Percentiles rank a stretch among this genome's conserved stretches.
Conservation (phyloP, 2,113 vertebrate species). For the Gallinago jamesoni region DNA sequence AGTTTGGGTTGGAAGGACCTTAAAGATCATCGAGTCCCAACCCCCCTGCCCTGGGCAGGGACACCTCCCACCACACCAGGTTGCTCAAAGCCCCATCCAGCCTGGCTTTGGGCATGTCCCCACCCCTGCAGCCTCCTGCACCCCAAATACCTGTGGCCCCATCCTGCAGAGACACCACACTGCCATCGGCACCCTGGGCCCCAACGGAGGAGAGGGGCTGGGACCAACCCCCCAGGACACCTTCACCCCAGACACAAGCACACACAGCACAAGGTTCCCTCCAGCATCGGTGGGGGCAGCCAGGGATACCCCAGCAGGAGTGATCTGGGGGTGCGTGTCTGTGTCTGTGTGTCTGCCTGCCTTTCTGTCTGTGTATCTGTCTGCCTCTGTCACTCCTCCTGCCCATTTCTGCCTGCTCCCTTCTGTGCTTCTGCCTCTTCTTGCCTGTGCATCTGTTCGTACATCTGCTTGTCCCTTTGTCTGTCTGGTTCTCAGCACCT, state of each 20-base stretch:
- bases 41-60: too few relatives aligned
- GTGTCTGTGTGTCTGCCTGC: not conserved
- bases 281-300: accelerated
- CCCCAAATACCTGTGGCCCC: accelerated
- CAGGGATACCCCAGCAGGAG: not conserved
- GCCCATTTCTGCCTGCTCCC: not conserved
- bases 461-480: not conserved
- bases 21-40: too few relatives aligned
- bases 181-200: not conserved
- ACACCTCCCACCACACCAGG: too few relatives aligned
- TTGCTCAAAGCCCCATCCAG: too few relatives aligned
- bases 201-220: not conserved
- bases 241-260: not conserved
- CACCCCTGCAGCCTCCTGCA: not conserved
- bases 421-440: not conserved
- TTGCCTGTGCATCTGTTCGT: not conserved
- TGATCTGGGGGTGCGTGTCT: too few relatives aligned
- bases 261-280: not conserved
- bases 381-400: not conserved
- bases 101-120: not conserved
- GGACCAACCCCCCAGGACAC: accelerated
- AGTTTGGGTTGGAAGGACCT: too few relatives aligned
- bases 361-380: not conserved
- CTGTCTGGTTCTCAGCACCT: not conserved
- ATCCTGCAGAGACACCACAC: accelerated